These are phyloP conservation scores for Leucoraja erinaceus DNA, from an alignment of 2,113 vertebrate species.

Conservation along the genomic window DNA sequence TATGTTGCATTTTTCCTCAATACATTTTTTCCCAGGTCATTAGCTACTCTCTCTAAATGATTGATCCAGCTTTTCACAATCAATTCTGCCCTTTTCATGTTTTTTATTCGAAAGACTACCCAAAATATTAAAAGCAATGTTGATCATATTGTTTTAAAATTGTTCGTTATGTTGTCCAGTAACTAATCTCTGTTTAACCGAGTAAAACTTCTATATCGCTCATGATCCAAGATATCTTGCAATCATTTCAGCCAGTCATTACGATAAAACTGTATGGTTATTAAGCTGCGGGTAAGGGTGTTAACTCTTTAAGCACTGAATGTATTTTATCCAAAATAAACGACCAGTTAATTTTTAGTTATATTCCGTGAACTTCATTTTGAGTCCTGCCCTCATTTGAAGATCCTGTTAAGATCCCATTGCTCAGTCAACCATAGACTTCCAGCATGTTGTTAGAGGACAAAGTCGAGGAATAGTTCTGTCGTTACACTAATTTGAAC, in stretches of 20 bases:
- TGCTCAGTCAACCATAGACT: not conserved
- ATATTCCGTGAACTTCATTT: not conserved
- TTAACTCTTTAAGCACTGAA: not conserved
- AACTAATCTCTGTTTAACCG: not conserved
- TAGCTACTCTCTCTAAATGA: not conserved
- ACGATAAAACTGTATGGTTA: not conserved
- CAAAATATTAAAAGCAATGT: not conserved
- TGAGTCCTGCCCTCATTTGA: not conserved
- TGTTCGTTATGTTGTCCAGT: not conserved
- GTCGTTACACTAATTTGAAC: not conserved
- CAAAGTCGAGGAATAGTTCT: not conserved
- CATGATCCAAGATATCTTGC: not conserved
- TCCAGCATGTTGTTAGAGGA: not conserved
- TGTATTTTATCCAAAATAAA: not conserved
- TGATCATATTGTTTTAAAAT: not conserved
- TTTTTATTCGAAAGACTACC: not conserved
- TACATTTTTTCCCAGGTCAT: not conserved
- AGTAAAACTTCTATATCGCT: not conserved
- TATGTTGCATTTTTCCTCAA: slow-evolving; percentile 8
- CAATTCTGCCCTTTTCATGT: not conserved
- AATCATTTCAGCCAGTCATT: not conserved
- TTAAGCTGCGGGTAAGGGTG: not conserved
- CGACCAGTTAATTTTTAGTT: not conserved
- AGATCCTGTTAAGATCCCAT: not conserved
- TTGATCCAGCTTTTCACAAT: not conserved